Evolutionary conservation across 2,113 vertebrate species (phyloP).

Genomic region (Solenodon paradoxus): DNA sequence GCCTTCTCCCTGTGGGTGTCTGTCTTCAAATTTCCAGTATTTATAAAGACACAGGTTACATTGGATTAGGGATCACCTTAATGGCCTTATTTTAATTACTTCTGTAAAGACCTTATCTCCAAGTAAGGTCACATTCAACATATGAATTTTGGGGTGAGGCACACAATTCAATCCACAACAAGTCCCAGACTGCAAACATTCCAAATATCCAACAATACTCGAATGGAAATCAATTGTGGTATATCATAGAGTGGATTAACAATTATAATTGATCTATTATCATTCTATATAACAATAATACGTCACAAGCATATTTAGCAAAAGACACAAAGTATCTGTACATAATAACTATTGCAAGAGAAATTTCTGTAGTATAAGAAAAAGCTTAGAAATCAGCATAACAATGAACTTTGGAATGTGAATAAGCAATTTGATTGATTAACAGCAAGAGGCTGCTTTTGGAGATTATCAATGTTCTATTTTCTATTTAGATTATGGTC

Average conservation of each 20-base stretch:
- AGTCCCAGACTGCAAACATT: neutral
- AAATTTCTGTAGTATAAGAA: neutral
- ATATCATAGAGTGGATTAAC: neutral
- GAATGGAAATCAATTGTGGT: neutral
- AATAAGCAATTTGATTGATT: neutral
- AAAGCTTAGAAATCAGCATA: neutral
- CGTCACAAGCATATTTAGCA: neutral
- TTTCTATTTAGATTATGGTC: neutral
- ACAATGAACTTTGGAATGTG: neutral
- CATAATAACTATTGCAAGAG: neutral
- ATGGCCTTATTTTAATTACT: too few species aligned
- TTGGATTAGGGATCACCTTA: neutral
- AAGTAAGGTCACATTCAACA: too few species aligned
- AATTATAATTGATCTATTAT: neutral
- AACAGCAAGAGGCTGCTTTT: neutral
- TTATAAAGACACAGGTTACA: neutral
- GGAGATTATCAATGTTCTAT: neutral
- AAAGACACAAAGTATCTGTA: neutral
- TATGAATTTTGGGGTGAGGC: neutral
- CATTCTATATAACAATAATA: neutral
- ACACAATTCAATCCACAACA: neutral
- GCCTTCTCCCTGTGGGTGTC: too few species aligned
- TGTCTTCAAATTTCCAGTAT: neutral
- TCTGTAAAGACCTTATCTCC: too few species aligned
- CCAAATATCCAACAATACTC: neutral